Evolutionary conservation across 1,140 invertebrate species (phyloP).

Genomic region (Scaptodrosophila lebanonensis): DNA sequence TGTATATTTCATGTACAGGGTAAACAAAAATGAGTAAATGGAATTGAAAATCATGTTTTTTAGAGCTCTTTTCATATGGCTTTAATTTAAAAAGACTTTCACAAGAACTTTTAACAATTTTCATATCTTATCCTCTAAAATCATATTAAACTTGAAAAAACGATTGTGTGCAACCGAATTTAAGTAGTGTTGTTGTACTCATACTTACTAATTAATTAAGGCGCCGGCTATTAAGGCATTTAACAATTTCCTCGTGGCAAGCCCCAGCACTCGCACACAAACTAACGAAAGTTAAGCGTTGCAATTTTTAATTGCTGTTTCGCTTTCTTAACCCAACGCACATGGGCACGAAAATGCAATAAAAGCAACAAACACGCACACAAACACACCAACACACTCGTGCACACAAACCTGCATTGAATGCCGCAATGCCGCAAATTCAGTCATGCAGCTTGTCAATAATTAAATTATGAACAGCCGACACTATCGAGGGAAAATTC

Average conservation of each 20-base stretch:
- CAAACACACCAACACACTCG: conserved; percentile 41
- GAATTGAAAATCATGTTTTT: no score
- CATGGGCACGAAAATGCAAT: background rate
- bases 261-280: conserved; percentile 15
- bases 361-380: no score
- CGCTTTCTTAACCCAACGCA: conserved; percentile 64
- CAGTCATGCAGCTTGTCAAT: conserved; percentile 46
- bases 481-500: background rate
- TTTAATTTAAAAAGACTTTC: no score
- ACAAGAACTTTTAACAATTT: no score
- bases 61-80: no score
- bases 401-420: no score
- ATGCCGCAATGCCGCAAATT: conserved; percentile 7
- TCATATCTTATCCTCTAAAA: no score
- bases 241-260: conserved; percentile 51
- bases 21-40: no score
- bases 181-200: conserved; percentile 7
- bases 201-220: conserved; percentile 8
- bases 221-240: conserved; percentile 12
- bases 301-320: conserved; percentile 58
- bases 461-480: conserved; percentile 49
- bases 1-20: no score
- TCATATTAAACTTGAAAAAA: no score
- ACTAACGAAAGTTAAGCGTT: conserved; percentile 55
- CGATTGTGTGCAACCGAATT: no score